A percentile compares a stretch with the other conserved stretches of the same genome.
Evolutionary conservation across 2,888 invertebrate genomes (phyloP).

Genomic region (Spialia ferax): DNA sequence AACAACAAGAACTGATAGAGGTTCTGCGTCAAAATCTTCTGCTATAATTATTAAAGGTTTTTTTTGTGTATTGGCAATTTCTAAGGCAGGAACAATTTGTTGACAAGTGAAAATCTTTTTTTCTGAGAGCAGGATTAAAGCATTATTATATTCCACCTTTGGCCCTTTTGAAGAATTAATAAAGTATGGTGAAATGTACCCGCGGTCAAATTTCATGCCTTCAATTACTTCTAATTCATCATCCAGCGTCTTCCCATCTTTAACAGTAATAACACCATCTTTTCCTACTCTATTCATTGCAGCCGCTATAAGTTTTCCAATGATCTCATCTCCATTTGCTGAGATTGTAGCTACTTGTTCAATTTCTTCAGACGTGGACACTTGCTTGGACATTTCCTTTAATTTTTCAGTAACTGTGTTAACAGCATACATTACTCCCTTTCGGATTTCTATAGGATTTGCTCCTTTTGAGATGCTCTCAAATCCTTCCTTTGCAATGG

Average conservation of each 20-base stretch:
- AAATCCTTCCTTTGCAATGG: conserved; percentile 99
- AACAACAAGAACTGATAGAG: conserved; percentile 95
- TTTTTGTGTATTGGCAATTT: conserved; percentile 95
- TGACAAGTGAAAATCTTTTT: conserved; percentile 98
- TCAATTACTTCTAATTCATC: conserved; percentile 98
- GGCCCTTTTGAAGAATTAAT: conserved; percentile 99
- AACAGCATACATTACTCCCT: conserved; percentile 97
- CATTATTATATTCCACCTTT: conserved; percentile 98
- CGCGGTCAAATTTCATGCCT: conserved; percentile 99
- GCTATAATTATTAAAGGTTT: conserved; percentile 98
- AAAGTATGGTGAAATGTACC: conserved; percentile 99
- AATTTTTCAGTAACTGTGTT: conserved; percentile 94
- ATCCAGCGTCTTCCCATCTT: conserved; percentile 98
- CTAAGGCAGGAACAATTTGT: conserved; percentile 97
- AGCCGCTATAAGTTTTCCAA: conserved; percentile 97
- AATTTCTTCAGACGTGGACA: conserved; percentile 98
- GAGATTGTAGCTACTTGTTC: conserved; percentile 99
- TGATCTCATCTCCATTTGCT: conserved; percentile 96
- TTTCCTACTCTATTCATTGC: conserved; percentile 99
- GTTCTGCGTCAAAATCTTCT: conserved; percentile 98
- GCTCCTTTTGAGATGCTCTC: conserved; percentile 98
- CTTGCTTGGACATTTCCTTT: conserved; percentile 95
- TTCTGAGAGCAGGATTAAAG: conserved; percentile 96
- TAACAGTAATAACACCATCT: conserved; percentile 99
- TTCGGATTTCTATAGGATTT: conserved; percentile 98